These are phyloP conservation scores for Betta splendens DNA, from an alignment of 2,797 vertebrate species.

Conservation along the genomic window DNA sequence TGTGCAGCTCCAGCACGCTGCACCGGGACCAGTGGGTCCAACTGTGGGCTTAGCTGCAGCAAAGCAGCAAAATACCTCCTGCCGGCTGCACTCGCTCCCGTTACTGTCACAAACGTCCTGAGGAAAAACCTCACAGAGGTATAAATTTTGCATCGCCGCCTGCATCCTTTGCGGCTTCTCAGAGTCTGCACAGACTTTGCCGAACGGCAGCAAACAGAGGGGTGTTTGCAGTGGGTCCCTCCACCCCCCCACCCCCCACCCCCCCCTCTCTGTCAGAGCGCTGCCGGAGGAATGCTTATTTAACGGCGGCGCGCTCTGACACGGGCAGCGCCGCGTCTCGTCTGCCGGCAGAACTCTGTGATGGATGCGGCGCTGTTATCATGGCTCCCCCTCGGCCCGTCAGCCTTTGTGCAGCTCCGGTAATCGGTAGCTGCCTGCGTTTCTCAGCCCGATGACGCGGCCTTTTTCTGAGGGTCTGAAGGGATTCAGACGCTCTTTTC, in stretches of 20 bases:
- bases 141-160: conserved; percentile 3
- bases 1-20: conserved; percentile 36
- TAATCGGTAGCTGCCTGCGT: conserved; percentile 38
- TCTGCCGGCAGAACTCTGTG: conserved; percentile 55
- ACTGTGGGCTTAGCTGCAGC: conserved; percentile 33
- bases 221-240: conserved; percentile 36
- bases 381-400: conserved; percentile 17
- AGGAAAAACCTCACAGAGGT: conserved; percentile 20
- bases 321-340: conserved; percentile 61
- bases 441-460: conserved; percentile 39
- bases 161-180: neutral
- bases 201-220: neutral
- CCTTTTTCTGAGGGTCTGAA: conserved; percentile 22
- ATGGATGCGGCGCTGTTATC: conserved; percentile 41
- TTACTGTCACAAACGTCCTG: conserved; percentile 19
- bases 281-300: conserved; percentile 72
- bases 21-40: too few species aligned
- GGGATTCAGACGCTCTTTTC: conserved; percentile 28
- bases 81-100: conserved; percentile 16
- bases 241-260: conserved; percentile 18
- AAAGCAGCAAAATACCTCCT: conserved; percentile 18
- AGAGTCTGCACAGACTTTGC: conserved; percentile 5
- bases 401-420: conserved; percentile 30
- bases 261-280: conserved; percentile 64
- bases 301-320: conserved; percentile 65